phyloP scores from a whole-genome alignment of 2,888 invertebrate genomes.

The Fragum sueziense region DNA sequence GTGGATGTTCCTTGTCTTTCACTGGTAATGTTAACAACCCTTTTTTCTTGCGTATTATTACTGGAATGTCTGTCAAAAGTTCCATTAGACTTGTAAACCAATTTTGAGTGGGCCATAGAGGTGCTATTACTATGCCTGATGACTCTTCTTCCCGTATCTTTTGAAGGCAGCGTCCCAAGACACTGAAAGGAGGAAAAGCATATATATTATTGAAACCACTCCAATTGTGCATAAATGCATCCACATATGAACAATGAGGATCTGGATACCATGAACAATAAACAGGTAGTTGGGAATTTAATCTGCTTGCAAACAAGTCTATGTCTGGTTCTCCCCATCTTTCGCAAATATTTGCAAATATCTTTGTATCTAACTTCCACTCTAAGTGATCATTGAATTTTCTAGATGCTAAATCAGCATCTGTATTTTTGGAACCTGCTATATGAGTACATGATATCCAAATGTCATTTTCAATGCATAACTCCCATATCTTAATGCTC shows the following conservation, averaged over 20 bases:
- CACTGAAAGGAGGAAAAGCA: slow-evolving; percentile 13
- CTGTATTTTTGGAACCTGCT: not conserved
- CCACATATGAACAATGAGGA: not conserved
- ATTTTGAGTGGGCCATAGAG: slow-evolving; percentile 41
- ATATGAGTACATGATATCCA: slow-evolving; percentile 35
- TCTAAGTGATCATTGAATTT: slow-evolving; percentile 22
- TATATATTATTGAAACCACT: not conserved
- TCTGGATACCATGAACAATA: slow-evolving; percentile 37
- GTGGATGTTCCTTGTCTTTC: slow-evolving; percentile 2
- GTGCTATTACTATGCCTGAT: slow-evolving; percentile 35
- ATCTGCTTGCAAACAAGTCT: slow-evolving; percentile 34
- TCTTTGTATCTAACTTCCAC: not conserved
- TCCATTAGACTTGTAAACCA: slow-evolving; percentile 39
- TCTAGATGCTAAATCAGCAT: slow-evolving; percentile 19
- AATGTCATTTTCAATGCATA: slow-evolving; percentile 20
- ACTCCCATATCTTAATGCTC: slow-evolving; percentile 30
- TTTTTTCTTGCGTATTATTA: slow-evolving; percentile 24
- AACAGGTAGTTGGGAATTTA: slow-evolving; percentile 18
- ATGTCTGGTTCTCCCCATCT: slow-evolving; percentile 15
- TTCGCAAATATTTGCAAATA: not conserved
- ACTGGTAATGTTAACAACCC: slow-evolving; percentile 9
- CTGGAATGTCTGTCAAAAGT: slow-evolving; percentile 11
- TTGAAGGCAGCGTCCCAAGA: slow-evolving; percentile 14
- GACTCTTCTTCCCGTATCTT: slow-evolving; percentile 38
- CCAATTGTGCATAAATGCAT: slow-evolving; percentile 24